These are phyloP conservation scores for Schlechtendalia chinensis DNA, from an alignment of 1,140 invertebrate genomes.

Conservation along the genomic window DNA sequence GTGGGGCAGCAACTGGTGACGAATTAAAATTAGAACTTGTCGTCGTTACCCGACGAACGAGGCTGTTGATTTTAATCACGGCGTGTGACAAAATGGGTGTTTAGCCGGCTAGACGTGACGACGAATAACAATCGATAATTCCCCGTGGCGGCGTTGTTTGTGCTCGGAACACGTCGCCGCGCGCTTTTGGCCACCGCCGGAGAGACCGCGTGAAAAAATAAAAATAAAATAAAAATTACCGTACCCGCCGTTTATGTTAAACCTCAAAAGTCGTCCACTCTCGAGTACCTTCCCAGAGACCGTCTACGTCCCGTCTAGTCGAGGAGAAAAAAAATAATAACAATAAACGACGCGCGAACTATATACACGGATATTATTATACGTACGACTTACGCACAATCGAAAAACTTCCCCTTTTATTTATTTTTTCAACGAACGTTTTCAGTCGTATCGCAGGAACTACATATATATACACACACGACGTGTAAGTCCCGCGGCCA, in stretches of 20 bases:
- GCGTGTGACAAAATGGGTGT: no score
- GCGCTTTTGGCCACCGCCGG: not conserved
- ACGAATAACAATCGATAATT: constrained; percentile 9
- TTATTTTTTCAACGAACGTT: not conserved
- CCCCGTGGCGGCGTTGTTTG: no score
- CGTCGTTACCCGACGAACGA: not conserved
- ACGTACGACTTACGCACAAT: not conserved
- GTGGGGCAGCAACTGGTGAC: no score
- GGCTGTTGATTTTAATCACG: not conserved
- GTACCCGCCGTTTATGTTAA: not conserved
- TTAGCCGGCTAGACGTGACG: not conserved
- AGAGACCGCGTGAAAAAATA: not conserved
- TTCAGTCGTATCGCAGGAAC: not conserved
- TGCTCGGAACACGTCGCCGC: not conserved
- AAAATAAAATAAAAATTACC: constrained; percentile 8
- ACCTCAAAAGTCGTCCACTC: not conserved
- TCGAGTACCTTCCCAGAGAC: no score
- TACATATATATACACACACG: not conserved
- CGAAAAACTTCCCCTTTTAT: constrained; percentile 13
- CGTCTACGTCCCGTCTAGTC: not conserved
- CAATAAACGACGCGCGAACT: not conserved
- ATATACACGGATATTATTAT: no score
- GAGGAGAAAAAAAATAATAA: not conserved
- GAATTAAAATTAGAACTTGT: constrained; percentile 4
- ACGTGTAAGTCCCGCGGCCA: not conserved